Evolutionary conservation across 1,140 invertebrate species (phyloP).

Genomic region (Ylistrum balloti): DNA sequence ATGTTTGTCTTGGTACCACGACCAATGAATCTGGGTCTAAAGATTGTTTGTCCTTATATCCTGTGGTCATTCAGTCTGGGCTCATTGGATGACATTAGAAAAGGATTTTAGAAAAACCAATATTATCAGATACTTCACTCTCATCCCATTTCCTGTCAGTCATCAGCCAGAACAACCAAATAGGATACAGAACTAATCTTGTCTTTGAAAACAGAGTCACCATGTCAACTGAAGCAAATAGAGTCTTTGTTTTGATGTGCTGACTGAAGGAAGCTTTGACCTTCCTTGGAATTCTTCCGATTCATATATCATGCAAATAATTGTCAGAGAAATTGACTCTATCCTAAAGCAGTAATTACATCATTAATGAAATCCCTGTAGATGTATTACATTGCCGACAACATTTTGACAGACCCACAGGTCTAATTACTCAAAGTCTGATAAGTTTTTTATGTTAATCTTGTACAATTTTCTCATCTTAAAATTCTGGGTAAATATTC

Average conservation of each 20-base stretch:
- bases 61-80: conserved; percentile 10
- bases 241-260: not conserved
- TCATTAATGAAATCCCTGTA: conserved; percentile 29
- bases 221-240: not conserved
- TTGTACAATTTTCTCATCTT: too few species aligned
- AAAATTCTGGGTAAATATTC: too few species aligned
- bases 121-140: conserved; percentile 18
- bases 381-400: not conserved
- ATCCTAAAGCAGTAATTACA: conserved; percentile 6
- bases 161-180: conserved; percentile 1
- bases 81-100: not conserved
- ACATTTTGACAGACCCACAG: not conserved
- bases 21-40: not conserved
- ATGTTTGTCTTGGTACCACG: conserved; percentile 33
- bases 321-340: conserved; percentile 7
- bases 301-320: not conserved
- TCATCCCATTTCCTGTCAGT: conserved; percentile 15
- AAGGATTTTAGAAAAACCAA: conserved; percentile 27
- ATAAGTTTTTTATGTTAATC: too few species aligned
- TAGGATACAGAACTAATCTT: not conserved
- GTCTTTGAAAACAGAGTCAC: not conserved
- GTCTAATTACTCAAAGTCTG: not conserved
- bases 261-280: not conserved
- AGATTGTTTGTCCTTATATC: not conserved
- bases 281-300: not conserved